Evolutionary conservation across 1,140 invertebrate genomes (phyloP), one percentile per base, ranked within the genome.

Genomic region (Coptotermes formosanus): DNA sequence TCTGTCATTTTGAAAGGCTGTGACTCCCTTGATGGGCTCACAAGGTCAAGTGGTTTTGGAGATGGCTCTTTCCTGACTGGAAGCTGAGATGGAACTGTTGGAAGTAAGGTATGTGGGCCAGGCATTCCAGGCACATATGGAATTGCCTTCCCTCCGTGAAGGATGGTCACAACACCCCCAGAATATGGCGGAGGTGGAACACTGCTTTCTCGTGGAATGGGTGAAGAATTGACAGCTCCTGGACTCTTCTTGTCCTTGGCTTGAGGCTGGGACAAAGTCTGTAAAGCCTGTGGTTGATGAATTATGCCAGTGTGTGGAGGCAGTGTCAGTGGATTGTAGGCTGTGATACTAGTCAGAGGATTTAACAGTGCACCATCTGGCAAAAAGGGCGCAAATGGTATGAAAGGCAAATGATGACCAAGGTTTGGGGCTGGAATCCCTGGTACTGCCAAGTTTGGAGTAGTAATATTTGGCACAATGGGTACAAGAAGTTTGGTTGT

Each of bases 91-190:
- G 85, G 85, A 12, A 81, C 43, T 44, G 30, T 23, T 48, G 75
- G 32, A 38, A 69, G 55, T 30, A 92, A 89, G 23, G 92, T 94
- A 87, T 95, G 94, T 2, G 96, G 96, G 59, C 96, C 96, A 1
- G 96, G 96, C 90, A 97, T 97, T 21, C 96, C 96, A 6, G 96
- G 96, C 11, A 97, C 96, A 90, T 96, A 95, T 9, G 95, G 95
- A 88, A 97, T 95, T 16, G 95, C 90, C 89, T 95, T 95, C n/a
- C 94, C 95, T n/a, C 92, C 93, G 85, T 92, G 91, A 12, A 92
- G 86, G 25, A 89, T 89, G 2, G 89, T 89, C 16, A 89, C 86
- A 16, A 89, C 88, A 16, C 89, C 83, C 8, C 83, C 52, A 32
- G 83, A 84, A 45, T 84, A 52, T 21, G n/a, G 83, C 3, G n/a